Base-by-base conservation (phyloP, 2,888 invertebrate genomes). In the Copidosoma aretas region DNA sequence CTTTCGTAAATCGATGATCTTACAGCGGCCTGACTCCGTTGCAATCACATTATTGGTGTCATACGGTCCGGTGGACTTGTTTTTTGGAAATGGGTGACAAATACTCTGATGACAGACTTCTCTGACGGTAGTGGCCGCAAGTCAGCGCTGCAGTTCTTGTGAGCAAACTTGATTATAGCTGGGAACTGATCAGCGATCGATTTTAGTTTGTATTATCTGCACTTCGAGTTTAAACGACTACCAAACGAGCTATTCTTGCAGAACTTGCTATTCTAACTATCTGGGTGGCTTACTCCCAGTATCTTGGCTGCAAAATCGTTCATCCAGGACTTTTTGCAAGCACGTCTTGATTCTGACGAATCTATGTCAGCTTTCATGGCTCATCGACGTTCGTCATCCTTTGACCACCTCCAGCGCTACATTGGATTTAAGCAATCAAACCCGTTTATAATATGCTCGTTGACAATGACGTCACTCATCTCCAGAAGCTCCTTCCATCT, bases 51-150 rank as follows among this genome's bases (percentile, higher is more conserved):
- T 3, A 65, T 65, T 24, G 10, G n/a, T 8, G 2, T 59, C 10
- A 5, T 65, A 1, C 21, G 17, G 1, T 5, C n/a, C 5, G 43
- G 54, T 10, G 17, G 62, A n/a, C 53, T 60, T 21, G n/a, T 17
- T 10, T 39, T 64, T 8, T 19, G 24, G 22, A 65, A 65, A 12
- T 65, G 54, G 59, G 60, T 65, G 1, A 14, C 54, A 5, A 65
- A 65, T 25, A 10, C 15, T 1, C 53, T 15, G 1, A 14, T 4
- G 59, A 56, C 10, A 46, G 22, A 15, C 12, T 51, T 8, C 21
- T 67, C 5, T 54, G 54, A 2, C 32, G 49, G 4, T n/a, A 12
- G 17, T 66, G 66, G 66, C n/a, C 10, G 0, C 53, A 56, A 0
- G 3, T 67, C 5, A 10, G 4, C 5, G 10, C 51, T 0, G 56